Conservation (phyloP, 92 coral and sea anemone species). For the Zoanthus gigantus region DNA sequence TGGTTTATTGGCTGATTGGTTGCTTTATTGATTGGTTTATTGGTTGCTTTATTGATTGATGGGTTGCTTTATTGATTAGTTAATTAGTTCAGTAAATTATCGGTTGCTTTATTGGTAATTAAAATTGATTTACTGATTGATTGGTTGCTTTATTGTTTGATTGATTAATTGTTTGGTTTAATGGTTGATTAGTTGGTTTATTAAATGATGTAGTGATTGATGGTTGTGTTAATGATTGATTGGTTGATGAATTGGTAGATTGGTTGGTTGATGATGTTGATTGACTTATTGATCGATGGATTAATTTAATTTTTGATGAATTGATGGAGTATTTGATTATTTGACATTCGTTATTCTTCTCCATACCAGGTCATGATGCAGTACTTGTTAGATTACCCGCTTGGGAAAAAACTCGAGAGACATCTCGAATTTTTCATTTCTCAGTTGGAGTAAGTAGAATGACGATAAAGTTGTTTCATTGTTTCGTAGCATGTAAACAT, state of each 20-base stretch:
- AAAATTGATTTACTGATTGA: no score
- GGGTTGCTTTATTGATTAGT: not conserved
- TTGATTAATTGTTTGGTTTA: not conserved
- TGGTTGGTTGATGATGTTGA: not conserved
- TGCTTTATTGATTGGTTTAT: not conserved
- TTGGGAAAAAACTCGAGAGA: constrained; percentile 88
- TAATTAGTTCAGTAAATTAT: not conserved
- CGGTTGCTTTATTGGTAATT: not conserved
- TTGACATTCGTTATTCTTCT: not conserved
- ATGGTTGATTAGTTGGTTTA: not conserved
- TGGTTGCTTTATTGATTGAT: not conserved
- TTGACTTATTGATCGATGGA: not conserved
- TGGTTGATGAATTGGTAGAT: not conserved
- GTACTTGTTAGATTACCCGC: constrained; percentile 92
- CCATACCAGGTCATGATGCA: constrained; percentile 68
- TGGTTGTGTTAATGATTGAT: not conserved
- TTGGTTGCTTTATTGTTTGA: not conserved
- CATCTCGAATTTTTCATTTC: constrained; percentile 89
- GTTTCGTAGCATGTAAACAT: not conserved
- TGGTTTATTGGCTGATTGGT: constrained; percentile 5
- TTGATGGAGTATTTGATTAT: not conserved
- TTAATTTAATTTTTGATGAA: not conserved
- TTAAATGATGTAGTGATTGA: not conserved
- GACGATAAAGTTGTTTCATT: not conserved
- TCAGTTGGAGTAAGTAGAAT: constrained; percentile 81